Evolutionary conservation across 2,888 invertebrate species (phyloP).

Genomic region (Microplitis manilae): DNA sequence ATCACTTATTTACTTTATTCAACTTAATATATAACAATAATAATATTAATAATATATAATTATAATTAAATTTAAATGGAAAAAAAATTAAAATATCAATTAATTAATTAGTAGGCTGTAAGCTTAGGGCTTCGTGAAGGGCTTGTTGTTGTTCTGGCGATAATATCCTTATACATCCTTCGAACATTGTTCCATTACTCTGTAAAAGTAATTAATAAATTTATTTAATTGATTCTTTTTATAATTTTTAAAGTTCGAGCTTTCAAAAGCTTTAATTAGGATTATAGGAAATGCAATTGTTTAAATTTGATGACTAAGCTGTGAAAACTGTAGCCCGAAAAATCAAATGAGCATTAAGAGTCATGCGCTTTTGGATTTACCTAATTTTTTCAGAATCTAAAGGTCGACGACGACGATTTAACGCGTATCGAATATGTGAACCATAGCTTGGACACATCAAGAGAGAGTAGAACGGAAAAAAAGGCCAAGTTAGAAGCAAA

Average conservation of each 20-base stretch:
- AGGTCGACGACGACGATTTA: too few species aligned
- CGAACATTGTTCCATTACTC: constrained; percentile 85
- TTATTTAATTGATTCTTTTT: background rate
- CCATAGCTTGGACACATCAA: too few species aligned
- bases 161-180: constrained; percentile 84
- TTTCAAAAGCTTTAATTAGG: too few species aligned
- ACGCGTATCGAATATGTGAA: too few species aligned
- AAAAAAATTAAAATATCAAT: background rate
- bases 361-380: too few species aligned
- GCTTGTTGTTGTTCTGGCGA: constrained; percentile 88
- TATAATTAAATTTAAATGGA: background rate
- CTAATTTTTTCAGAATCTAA: too few species aligned
- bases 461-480: too few species aligned
- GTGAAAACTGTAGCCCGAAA: too few species aligned
- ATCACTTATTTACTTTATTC: constrained; percentile 42
- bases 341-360: too few species aligned
- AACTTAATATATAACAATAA: constrained; percentile 35
- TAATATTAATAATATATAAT: constrained; percentile 29
- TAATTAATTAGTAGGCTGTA: constrained; percentile 56
- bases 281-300: too few species aligned
- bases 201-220: constrained; percentile 68
- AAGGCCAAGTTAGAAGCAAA: too few species aligned
- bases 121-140: constrained; percentile 81
- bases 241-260: background rate
- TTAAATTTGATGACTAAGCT: too few species aligned